phyloP scores from a whole-genome alignment of 2,113 vertebrate genomes.

The Phoxinus phoxinus region DNA sequence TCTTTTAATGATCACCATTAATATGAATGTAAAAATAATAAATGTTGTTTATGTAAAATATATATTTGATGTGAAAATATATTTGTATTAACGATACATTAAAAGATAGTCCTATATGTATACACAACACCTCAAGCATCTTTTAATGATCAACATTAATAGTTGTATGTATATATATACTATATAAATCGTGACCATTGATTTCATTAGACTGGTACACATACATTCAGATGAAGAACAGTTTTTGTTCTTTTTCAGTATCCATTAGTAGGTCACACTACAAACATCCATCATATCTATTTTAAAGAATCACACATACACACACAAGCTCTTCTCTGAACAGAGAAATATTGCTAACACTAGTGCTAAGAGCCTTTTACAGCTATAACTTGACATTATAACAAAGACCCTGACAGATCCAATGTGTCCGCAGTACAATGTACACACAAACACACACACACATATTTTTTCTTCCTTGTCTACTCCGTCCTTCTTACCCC shows the following conservation, averaged over 20 bases:
- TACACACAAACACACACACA: conserved; percentile 33
- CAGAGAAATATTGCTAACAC: conserved; percentile 11
- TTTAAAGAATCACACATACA: conserved; percentile 7
- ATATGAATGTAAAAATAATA: background rate
- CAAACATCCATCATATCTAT: background rate
- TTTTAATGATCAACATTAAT: background rate
- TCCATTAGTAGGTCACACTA: conserved; percentile 7
- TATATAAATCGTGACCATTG: background rate
- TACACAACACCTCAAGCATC: background rate
- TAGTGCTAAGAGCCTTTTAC: conserved; percentile 38
- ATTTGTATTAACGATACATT: background rate
- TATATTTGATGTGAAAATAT: background rate
- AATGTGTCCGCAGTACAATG: conserved; percentile 34
- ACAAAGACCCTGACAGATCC: conserved; percentile 49
- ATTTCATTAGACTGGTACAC: background rate
- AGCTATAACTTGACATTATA: conserved; percentile 39
- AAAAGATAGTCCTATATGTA: background rate
- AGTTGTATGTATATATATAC: background rate
- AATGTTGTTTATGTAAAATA: background rate
- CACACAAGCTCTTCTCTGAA: background rate
- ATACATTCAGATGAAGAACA: background rate
- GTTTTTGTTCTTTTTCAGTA: background rate
- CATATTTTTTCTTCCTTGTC: background rate
- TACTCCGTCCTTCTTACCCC: conserved; percentile 26
- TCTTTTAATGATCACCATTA: background rate